Conservation (phyloP, 2,113 vertebrate species). For the Corvus moneduloides region DNA sequence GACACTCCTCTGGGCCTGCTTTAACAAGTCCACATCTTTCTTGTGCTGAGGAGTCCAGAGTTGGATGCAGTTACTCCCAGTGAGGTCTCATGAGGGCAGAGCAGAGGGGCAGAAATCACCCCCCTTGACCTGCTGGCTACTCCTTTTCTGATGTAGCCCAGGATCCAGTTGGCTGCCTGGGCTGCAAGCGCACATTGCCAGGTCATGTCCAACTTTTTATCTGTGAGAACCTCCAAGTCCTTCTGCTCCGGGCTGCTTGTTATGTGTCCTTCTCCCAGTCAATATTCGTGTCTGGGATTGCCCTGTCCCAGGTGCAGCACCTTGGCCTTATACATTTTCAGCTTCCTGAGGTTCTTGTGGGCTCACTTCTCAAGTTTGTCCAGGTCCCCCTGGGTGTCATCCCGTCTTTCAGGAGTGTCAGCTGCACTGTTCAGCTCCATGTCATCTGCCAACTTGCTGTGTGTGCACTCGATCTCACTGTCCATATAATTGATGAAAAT, state of each 20-base stretch:
- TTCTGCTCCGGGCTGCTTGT: neutral
- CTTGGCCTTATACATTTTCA: neutral
- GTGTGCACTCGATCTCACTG: rapidly evolving
- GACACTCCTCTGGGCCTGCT: neutral
- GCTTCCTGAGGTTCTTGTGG: neutral
- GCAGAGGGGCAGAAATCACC: neutral
- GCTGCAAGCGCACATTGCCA: rapidly evolving
- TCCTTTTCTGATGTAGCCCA: neutral
- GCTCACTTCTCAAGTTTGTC: neutral
- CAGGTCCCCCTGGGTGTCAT: neutral
- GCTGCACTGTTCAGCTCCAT: neutral
- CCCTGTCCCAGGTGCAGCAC: neutral
- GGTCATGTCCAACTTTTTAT: neutral
- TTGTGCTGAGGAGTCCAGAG: neutral
- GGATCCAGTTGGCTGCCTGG: neutral
- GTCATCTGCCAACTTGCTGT: neutral
- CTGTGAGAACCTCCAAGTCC: neutral
- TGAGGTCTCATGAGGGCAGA: neutral
- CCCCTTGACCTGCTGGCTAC: neutral
- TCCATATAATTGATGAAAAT: neutral
- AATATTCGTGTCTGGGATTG: rapidly evolving
- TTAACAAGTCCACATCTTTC: neutral
- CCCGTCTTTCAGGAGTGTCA: neutral
- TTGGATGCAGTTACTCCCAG: neutral
- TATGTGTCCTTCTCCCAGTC: neutral